Base-by-base conservation (phyloP, 1,140 invertebrate genomes). In the Contarinia nasturtii region DNA sequence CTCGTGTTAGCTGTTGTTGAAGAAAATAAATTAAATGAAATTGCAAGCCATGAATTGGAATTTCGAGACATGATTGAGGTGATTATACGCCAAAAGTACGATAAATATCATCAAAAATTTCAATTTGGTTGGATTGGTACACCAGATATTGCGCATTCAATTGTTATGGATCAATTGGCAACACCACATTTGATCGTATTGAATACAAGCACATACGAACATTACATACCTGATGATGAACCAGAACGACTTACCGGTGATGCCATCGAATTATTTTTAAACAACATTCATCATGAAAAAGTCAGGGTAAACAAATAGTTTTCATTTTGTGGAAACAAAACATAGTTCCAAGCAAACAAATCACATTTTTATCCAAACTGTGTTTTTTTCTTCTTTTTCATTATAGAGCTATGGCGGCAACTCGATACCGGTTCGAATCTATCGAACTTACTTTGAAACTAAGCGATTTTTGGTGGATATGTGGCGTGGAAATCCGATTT, bases 101-200 rank as follows among this genome's bases (percentile, higher is more conserved):
- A 79, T 49, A 79, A 81, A 50, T 84, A 86, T 57, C 85, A 90
- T 55, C 73, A 79, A 41, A 61, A 77, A 56, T 92, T 93, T 61
- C 86, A 93, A 61, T 95, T 95, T 72, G 89, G 89, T 22, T 95
- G 89, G 89, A 74, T 81, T 61, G 86, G 84, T 1, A 81, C 72
- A 54, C 80, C 84, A 15, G 81, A 87, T 33, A 64, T 95, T 53
- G 86, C 87, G 7, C 93, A 92, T 68, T 84, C 82, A 40, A 87
- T 96, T 59, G 86, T 86, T 2, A 87, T 94, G 80, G 77, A 75
- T 52, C 72, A 79, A 42, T 65, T 91, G 50, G 76, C 83, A 7
- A 67, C 89, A 37, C 91, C 91, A 7, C 82, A 86, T 67, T 63
- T 95, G 40, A 67, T 96, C 34, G 86, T 95, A 2, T 73, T 95